These are phyloP conservation scores for Microtus montanus DNA, from an alignment of 2,113 vertebrate species.

Conservation along the genomic window DNA sequence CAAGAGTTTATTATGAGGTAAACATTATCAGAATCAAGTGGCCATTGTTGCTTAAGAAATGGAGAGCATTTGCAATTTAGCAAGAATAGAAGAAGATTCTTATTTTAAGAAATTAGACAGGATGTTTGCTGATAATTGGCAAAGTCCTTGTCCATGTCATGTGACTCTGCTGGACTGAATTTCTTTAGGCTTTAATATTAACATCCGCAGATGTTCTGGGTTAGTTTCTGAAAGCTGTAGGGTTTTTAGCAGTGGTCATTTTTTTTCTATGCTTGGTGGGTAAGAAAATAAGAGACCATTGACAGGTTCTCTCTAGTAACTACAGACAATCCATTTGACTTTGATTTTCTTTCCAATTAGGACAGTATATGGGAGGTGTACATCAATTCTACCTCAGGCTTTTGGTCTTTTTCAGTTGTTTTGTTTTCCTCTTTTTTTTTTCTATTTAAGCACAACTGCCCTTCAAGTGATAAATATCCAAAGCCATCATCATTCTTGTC, in stretches of 20 bases:
- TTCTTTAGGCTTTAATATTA: conserved; percentile 32
- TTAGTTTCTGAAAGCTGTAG: not conserved
- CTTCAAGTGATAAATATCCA: not conserved
- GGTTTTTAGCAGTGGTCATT: not conserved
- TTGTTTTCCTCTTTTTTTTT: not conserved
- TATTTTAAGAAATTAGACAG: not conserved
- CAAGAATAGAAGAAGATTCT: not conserved
- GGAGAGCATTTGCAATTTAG: not conserved
- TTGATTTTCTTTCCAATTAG: not conserved
- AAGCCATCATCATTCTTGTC: not conserved
- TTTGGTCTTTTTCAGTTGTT: not conserved
- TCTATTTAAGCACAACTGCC: not conserved
- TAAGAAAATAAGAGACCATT: not conserved
- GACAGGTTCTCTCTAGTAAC: not conserved
- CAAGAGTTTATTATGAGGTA: conserved; percentile 21
- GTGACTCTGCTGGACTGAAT: not conserved
- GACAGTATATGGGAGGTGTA: not conserved
- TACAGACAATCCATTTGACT: not conserved
- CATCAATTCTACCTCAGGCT: not conserved
- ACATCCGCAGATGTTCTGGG: not conserved
- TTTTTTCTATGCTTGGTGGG: conserved; percentile 5
- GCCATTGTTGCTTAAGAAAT: conserved; percentile 13
- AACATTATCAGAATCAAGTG: conserved; percentile 28
- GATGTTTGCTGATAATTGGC: not conserved
- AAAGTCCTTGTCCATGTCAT: not conserved